Conservation (phyloP, 2,888 invertebrate genomes). For the Chloroclystis v-ata region DNA sequence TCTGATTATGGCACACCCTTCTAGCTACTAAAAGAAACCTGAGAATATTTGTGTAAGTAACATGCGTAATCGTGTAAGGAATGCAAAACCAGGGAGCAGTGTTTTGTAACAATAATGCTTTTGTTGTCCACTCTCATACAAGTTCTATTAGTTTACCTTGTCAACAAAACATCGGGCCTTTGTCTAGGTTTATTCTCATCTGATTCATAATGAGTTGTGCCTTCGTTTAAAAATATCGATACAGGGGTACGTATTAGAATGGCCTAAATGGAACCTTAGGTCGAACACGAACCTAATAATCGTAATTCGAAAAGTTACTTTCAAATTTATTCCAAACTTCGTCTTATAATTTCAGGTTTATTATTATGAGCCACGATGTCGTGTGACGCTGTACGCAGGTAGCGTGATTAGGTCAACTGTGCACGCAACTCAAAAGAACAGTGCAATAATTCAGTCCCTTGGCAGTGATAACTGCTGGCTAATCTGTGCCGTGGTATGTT, state of each 20-base stretch:
- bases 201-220: too few species aligned
- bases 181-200: not conserved
- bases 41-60: constrained; percentile 5
- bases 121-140: too few species aligned
- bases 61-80: too few species aligned
- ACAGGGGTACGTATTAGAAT: too few species aligned
- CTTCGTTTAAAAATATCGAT: too few species aligned
- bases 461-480: constrained; percentile 1
- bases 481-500: constrained; percentile 30
- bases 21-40: constrained; percentile 29
- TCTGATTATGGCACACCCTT: constrained; percentile 75
- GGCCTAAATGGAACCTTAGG: not conserved
- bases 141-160: too few species aligned
- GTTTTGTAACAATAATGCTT: too few species aligned
- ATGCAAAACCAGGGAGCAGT: not conserved
- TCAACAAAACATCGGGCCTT: too few species aligned
- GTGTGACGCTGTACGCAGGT: constrained; percentile 37
- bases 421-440: constrained; percentile 49
- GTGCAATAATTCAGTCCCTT: constrained; percentile 43
- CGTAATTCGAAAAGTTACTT: constrained; percentile 14
- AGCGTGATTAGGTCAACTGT: constrained; percentile 44
- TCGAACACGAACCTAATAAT: constrained; percentile 5
- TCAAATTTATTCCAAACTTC: constrained; percentile 25
- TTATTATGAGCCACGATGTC: constrained; percentile 32
- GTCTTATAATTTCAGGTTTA: constrained; percentile 33